Evolutionary conservation across 2,113 vertebrate genomes (phyloP), one percentile per base, ranked within the genome.

Genomic region (Lucifuga dentata): DNA sequence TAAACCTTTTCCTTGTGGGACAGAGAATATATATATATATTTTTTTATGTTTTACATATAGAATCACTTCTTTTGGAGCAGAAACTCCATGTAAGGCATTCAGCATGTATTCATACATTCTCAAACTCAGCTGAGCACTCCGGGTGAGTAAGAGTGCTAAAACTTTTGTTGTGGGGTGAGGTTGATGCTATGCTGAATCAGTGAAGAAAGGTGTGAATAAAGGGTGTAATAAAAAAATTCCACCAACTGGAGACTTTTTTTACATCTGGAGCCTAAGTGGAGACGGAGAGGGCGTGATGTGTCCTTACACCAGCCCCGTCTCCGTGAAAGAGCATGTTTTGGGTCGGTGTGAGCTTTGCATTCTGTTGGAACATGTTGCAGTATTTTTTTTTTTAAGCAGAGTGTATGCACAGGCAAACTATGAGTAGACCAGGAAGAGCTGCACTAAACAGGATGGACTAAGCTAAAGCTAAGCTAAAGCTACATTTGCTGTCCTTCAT

Each of bases 281-380:
- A 65, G 46, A 56, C 11, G 69, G 41, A 41, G 13, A 12, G 5
- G 41, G 21, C 43, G 24, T 5, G 43, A 39, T 51, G 39, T 72
- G 65, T 49, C 73, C 38, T n/a, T 15, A 24, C 41, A 49, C 32
- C 9, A 8, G 52, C 60, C 48, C 61, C 33, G 5, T 40, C 57
- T 55, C n/a, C n/a, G 56, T 81, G 67, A 82, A 85, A 81, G 78
- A 62, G 68, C 68, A 73, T 76, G 83, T 87, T 88, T 86, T 84
- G 80, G 76, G 56, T 44, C 7, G 15, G 65, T 36, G 48, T 15
- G 24, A 84, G 50, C 20, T 8, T 12, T 13, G 65, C 79, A 65
- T 85, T 77, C 69, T 68, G 68, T 12, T 57, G 73, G 83, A 83
- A 78, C 81, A 77, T 61, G 51, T 68, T 77, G 80, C 3, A 44